phyloP scores from a whole-genome alignment of 2,888 invertebrate genomes.

The Pachydiplax longipennis region DNA sequence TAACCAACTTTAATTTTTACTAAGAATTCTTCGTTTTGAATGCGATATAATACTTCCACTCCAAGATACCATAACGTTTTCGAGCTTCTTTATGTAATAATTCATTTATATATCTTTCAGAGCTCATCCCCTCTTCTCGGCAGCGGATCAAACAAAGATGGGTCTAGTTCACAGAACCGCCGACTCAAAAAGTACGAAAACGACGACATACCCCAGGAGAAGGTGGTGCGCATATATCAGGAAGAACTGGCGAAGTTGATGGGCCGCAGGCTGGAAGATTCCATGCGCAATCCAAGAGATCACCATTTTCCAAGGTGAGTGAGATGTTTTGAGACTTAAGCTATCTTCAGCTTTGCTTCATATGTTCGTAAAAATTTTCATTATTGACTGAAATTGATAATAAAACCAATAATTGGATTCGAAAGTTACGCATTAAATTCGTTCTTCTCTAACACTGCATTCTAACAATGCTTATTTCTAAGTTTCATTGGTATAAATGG shows the following conservation, averaged over 20 bases:
- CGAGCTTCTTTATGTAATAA: not conserved
- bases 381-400: not conserved
- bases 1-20: not conserved
- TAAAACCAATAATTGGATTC: too few relatives aligned
- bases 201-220: conserved; percentile 95
- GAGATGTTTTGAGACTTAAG: not conserved
- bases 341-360: not conserved
- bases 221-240: conserved; percentile 92
- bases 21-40: too few relatives aligned
- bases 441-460: too few relatives aligned
- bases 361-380: not conserved
- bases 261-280: conserved; percentile 77
- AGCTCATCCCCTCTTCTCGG: conserved; percentile 77
- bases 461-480: too few relatives aligned
- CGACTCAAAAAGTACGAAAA: conserved; percentile 87
- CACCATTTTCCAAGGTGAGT: conserved; percentile 84
- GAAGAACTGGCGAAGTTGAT: conserved; percentile 94
- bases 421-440: too few relatives aligned
- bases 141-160: conserved; percentile 69
- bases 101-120: conserved; percentile 56
- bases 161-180: conserved; percentile 74
- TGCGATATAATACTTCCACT: not conserved
- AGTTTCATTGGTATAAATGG: too few relatives aligned
- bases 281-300: conserved; percentile 62
- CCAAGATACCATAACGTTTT: not conserved